Base-by-base conservation (phyloP, 2,113 vertebrate species). In the Alethe castanea region DNA sequence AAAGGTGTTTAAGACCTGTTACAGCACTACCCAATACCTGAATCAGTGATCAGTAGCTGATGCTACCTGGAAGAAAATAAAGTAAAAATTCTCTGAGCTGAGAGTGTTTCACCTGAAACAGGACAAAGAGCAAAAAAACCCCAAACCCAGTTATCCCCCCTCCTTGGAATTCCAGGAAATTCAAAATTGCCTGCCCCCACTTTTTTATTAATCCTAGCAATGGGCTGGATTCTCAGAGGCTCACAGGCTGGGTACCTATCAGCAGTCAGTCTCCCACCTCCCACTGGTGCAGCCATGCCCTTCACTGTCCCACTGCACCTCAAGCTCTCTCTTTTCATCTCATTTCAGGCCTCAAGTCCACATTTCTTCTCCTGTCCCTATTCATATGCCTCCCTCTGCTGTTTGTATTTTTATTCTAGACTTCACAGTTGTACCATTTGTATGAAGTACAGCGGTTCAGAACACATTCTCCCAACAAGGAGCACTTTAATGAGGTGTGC, bases 51-150 rank as follows among this genome's bases (percentile, higher is more conserved):
- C 38, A 64, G 38, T 40, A 35, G 6, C 5, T 72, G 11, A 19
- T 57, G 31, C 33, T 45, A 66, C 25, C 50, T 35, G 13, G 4
- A 20, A 81, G 22, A 28, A 84, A 90, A 53, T 15, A 38, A 91
- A 67, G 22, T 19, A 80, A 65, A 90, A 92, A 72, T 47, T 28
- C 33, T n/a, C 44, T 24, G 10, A 65, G 18, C 15, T 45, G 9
- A 64, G 47, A 33, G 12, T 31, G 48, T 44, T 90, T 56, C 36
- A 35, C 14, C 33, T 54, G 12, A 44, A 64, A 50, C 17, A 59
- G 9, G 35, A 53, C 0, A 0, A 64, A 82, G 8, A 25, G 26
- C 4, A 31, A 62, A 66, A 60, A 54, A 31, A 4, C 0, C 1
- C 1, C 13, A 62, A 35, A 71, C 9, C 14, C 6, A 28, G 14